Evolutionary conservation across 2,797 vertebrate species (phyloP).

Genomic region (Labroides dimidiatus): DNA sequence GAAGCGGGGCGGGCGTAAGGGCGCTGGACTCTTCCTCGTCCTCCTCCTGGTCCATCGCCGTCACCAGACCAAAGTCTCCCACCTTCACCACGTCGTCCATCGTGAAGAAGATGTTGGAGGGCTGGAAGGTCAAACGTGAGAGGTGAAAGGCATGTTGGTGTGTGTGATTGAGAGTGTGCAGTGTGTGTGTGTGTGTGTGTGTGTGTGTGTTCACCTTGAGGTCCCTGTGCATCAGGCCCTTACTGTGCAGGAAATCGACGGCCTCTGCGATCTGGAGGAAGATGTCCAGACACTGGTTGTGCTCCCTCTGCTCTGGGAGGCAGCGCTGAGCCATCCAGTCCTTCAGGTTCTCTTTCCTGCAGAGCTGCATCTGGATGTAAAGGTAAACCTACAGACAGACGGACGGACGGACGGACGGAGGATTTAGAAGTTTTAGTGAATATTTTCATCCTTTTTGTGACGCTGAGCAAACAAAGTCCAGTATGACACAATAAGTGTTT

Average conservation of each 20-base stretch:
- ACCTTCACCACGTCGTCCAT: conserved; percentile 98
- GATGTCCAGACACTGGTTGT: conserved; percentile 91
- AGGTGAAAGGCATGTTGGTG: neutral
- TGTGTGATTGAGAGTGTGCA: no score
- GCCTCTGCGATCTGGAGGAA: conserved; percentile 98
- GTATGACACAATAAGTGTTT: no score
- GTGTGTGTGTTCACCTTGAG: conserved; percentile 89
- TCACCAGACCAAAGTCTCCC: conserved; percentile 97
- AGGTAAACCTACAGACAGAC: conserved; percentile 87
- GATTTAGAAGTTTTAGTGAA: neutral
- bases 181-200: neutral
- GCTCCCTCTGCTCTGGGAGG: conserved; percentile 89
- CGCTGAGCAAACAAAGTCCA: neutral
- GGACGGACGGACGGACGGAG: conserved; percentile 1
- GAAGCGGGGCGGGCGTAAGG: conserved; percentile 93
- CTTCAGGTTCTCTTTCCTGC: conserved; percentile 97
- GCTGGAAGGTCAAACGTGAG: conserved; percentile 77
- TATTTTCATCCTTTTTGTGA: neutral
- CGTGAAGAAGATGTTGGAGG: conserved; percentile 99
- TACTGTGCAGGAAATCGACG: conserved; percentile 95
- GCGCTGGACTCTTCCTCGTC: conserved; percentile 91
- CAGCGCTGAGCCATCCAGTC: conserved; percentile 97
- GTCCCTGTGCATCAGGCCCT: conserved; percentile 99
- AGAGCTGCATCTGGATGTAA: conserved; percentile 99
- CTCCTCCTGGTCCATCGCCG: conserved; percentile 98